phyloP scores from a whole-genome alignment of 2,113 vertebrate genomes.

The Nanorana parkeri region DNA sequence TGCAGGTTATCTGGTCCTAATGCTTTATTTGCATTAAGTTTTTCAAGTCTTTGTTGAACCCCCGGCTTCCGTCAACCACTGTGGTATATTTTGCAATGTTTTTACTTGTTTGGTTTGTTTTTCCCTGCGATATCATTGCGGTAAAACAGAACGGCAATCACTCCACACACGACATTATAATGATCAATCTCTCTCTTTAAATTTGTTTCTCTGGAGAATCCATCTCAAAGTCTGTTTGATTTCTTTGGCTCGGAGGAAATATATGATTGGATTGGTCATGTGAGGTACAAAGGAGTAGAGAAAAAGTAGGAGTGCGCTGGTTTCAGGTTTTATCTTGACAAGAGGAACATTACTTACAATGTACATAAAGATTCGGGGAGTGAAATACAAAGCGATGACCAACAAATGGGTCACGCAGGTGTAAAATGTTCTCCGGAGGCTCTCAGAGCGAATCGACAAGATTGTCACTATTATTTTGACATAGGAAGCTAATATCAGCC shows the following conservation, averaged over 20 bases:
- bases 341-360: neutral
- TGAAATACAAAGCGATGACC: conserved; percentile 18
- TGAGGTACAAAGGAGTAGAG: conserved; percentile 13
- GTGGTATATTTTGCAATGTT: no score
- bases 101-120: no score
- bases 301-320: neutral
- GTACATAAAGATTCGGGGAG: conserved; percentile 7
- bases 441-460: conserved; percentile 6
- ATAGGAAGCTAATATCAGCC: no score
- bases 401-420: conserved; percentile 22
- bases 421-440: neutral
- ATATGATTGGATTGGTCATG: conserved; percentile 26
- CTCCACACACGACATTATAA: no score
- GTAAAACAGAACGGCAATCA: no score
- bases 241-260: neutral
- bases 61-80: no score
- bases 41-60: no score
- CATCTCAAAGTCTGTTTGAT: neutral
- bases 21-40: no score
- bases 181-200: no score
- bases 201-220: neutral
- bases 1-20: no score
- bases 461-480: neutral
- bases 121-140: no score
- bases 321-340: conserved; percentile 3